Base-by-base conservation (phyloP, 2,888 invertebrate species). In the Stomorhina lunata region DNA sequence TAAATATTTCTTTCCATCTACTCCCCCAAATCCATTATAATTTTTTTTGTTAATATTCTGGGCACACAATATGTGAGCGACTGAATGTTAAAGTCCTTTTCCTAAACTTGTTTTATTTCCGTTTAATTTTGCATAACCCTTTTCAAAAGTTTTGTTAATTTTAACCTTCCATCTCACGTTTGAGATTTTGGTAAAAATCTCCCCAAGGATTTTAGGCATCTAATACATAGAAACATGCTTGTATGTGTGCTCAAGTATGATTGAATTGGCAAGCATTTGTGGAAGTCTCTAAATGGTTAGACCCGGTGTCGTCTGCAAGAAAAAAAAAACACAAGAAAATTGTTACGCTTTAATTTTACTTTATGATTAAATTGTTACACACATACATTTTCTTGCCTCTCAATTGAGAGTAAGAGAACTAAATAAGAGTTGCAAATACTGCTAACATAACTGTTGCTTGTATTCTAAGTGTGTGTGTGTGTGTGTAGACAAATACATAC, bases 101-200 rank as follows among this genome's bases (percentile, higher is more conserved):
- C n/a, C 50, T 68, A 10, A 55, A 40, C 37, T 75, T 71, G 57
- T 4, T 17, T 76, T 57, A 32, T 57, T 80, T 75, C 55, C 69
- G 20, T 32, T 80, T 55, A 63, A 59, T 50, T 10, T 10, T 15
- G 20, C n/a, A 27, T n/a, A 61, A 48, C 53, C 40, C 34, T 45
- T 59, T 69, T 45, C 25, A 1, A 10, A 17, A 40, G 12, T 48
- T n/a, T 43, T 32, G 20, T 20, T 65, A n/a, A 17, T 45, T 55
- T 69, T 22, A 53, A 15, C 34, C 25, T 43, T 48, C 76, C 32
- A 17, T 37, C 32, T 55, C 53, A 53, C 20, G 29, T 61, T 50
- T 43, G 22, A 3, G 22, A 53, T 45, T 68, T 59, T 40, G 2
- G 12, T 48, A 29, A 40, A 2, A 63, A 63, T 63, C 43, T 55